phyloP scores from a whole-genome alignment of 1,140 invertebrate genomes.

The Drosophila asahinai region DNA sequence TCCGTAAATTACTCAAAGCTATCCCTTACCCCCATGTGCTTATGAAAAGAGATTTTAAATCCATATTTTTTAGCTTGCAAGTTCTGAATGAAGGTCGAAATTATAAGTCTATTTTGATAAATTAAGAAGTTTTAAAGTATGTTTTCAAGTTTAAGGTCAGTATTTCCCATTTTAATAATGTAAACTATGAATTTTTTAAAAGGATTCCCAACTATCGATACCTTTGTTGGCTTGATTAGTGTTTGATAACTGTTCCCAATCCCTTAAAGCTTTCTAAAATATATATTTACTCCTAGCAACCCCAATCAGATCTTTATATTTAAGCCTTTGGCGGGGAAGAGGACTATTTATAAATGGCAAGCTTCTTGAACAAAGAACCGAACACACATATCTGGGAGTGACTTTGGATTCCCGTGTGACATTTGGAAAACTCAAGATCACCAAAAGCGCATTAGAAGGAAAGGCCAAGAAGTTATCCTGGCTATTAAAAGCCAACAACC shows the following conservation, averaged over 20 bases:
- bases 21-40: neutral
- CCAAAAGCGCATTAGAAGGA: too few relatives aligned
- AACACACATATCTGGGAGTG: too few relatives aligned
- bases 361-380: too few relatives aligned
- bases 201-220: neutral
- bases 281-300: constrained; percentile 44
- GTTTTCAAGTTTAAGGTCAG: neutral
- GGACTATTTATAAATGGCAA: too few relatives aligned
- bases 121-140: neutral
- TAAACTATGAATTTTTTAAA: too few relatives aligned
- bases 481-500: too few relatives aligned
- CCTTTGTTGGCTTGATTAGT: neutral
- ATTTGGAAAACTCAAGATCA: too few relatives aligned
- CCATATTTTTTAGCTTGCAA: neutral
- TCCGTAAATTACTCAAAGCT: constrained; percentile 6
- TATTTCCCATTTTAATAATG: neutral
- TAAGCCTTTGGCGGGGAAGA: neutral
- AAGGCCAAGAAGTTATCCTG: too few relatives aligned
- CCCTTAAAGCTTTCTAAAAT: constrained; percentile 1
- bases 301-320: constrained; percentile 19
- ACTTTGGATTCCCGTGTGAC: too few relatives aligned
- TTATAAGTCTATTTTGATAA: neutral
- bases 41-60: neutral
- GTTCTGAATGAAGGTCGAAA: neutral
- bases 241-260: constrained; percentile 13